phyloP scores from a whole-genome alignment of 2,888 invertebrate species.

The Agrilus cyanescens region DNA sequence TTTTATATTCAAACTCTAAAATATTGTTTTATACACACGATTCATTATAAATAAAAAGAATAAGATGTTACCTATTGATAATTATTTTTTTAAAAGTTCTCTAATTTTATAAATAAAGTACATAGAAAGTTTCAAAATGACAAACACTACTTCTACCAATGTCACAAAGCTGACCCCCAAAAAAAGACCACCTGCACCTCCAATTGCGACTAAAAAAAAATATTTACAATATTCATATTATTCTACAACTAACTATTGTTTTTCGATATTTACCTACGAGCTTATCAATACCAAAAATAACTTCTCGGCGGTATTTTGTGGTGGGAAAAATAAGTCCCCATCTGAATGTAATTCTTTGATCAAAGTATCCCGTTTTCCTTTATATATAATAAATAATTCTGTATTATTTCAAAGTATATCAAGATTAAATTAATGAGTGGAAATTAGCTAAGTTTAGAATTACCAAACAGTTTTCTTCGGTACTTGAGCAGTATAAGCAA shows the following conservation, averaged over 20 bases:
- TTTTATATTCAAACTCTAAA: too few species aligned
- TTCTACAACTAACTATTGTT: neutral
- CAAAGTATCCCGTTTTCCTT: constrained; percentile 33
- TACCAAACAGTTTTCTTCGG: constrained; percentile 34
- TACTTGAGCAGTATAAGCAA: constrained; percentile 31
- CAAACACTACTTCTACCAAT: constrained; percentile 46
- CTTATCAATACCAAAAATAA: constrained; percentile 52
- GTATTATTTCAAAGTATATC: too few species aligned
- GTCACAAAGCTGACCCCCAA: constrained; percentile 53
- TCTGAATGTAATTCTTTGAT: constrained; percentile 39
- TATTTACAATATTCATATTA: neutral
- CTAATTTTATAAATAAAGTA: neutral
- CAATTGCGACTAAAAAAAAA: constrained; percentile 44
- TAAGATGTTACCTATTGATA: too few species aligned
- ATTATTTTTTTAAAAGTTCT: too few species aligned
- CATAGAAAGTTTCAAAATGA: constrained; percentile 30
- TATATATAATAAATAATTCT: too few species aligned
- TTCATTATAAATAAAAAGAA: too few species aligned
- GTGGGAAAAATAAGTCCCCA: constrained; percentile 42
- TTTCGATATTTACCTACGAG: constrained; percentile 39
- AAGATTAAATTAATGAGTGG: too few species aligned
- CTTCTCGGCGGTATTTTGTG: constrained; percentile 45
- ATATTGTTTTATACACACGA: too few species aligned
- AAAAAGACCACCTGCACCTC: constrained; percentile 50
- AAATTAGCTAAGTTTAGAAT: constrained; percentile 1